Evolutionary conservation across 2,113 vertebrate genomes (phyloP).

Genomic region (Riparia riparia): DNA sequence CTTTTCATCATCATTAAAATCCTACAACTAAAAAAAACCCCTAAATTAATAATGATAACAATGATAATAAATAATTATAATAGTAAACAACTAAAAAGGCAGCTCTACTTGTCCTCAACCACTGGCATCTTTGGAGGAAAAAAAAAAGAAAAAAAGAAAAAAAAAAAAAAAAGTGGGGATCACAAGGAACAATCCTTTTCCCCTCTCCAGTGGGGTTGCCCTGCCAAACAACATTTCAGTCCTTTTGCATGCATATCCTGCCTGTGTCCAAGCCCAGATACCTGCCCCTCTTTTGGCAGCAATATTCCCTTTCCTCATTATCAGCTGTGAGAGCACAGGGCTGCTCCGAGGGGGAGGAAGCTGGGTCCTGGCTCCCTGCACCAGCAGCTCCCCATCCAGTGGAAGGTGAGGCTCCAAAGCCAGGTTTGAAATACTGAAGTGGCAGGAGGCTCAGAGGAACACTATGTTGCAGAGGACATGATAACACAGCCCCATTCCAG

Average conservation of each 20-base stretch:
- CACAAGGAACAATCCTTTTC: not conserved
- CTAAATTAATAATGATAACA: too few relatives aligned
- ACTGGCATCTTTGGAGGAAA: not conserved
- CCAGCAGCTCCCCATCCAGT: rapidly evolving
- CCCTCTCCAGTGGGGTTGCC: not conserved
- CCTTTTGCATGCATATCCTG: not conserved
- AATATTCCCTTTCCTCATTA: not conserved
- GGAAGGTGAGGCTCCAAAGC: not conserved
- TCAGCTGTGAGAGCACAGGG: not conserved
- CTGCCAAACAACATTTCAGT: not conserved
- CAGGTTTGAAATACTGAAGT: slow-evolving; percentile 49
- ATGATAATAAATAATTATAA: not conserved
- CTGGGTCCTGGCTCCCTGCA: not conserved
- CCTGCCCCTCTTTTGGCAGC: not conserved
- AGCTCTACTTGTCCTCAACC: not conserved
- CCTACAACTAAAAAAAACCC: not conserved
- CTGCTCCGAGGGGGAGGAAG: not conserved
- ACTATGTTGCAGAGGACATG: slow-evolving; percentile 21
- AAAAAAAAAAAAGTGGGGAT: not conserved
- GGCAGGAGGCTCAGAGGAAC: not conserved
- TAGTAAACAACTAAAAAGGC: not conserved
- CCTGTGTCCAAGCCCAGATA: not conserved
- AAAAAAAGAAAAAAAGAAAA: not conserved
- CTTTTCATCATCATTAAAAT: not conserved
- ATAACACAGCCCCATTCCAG: slow-evolving; percentile 28